Evolutionary conservation across 2,113 vertebrate species (phyloP), one percentile per base, ranked within the genome.

Genomic region (Chauna torquata): DNA sequence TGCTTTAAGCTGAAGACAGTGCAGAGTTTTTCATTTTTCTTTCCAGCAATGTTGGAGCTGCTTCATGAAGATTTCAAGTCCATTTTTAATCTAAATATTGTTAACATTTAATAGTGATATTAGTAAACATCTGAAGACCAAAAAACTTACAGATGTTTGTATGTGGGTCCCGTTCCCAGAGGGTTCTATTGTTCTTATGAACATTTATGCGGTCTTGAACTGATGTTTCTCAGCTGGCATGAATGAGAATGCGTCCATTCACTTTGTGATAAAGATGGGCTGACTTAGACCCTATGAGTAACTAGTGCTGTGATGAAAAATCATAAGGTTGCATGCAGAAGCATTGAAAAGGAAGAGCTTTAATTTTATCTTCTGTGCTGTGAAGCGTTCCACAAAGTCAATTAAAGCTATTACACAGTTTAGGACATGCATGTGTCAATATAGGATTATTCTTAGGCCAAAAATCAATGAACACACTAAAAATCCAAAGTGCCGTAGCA

Each of bases 1-100:
- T 82, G 62, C 94, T 84, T 72, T 96, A 92, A 88, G 55, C 61
- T 71, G 54, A 92, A 93, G 82, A 80, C 32, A 61, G 16, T 61
- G 78, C 50, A 78, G 69, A 49, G 24, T 18, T 91, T 54, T 87
- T 87, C 2, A 59, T 84, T 92, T 96, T 90, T 89, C 83, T 95
- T 96, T 88, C 78, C 30, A 78, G 25, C 42, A 81, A 5, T 66
- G 45, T 44, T 82, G 57, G n/a, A 79, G 52, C 42, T 17, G 11
- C 45, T 76, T 59, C 58, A 32, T 75, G 81, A 94, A 88, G 54
- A 84, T 82, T 80, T 66, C 65, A 59, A 12, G 38, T 47, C 69
- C 18, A 15, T 75, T 94, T 89, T 64, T 30, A 94, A 52, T 47
- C 9, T 3, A 80, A 94, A 71, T 36, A 32, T 30, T 91, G 36